Evolutionary conservation across 2,797 vertebrate species (phyloP).

Genomic region (Oreochromis grahami): DNA sequence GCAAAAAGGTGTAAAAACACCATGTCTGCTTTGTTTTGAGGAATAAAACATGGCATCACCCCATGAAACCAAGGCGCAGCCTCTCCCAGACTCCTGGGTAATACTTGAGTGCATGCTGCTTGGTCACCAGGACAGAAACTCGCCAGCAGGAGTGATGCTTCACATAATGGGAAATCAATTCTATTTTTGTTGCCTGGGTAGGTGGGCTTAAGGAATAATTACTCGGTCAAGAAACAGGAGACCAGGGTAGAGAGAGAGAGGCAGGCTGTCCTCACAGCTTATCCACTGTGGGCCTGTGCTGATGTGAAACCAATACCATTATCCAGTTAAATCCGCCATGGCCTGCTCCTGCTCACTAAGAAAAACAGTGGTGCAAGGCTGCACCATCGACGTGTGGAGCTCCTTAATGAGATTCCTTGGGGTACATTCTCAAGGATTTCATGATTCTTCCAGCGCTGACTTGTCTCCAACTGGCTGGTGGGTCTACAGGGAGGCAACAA

Average conservation of each 20-base stretch:
- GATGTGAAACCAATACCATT: conserved; percentile 80
- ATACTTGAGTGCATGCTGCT: conserved; percentile 23
- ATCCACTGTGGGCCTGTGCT: conserved; percentile 62
- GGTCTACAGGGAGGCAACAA: conserved; percentile 53
- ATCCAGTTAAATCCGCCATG: conserved; percentile 66
- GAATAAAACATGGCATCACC: conserved; percentile 28
- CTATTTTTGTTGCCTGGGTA: conserved; percentile 66
- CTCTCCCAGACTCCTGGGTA: conserved; percentile 8
- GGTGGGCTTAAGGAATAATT: conserved; percentile 75
- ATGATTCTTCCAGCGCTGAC: conserved; percentile 52
- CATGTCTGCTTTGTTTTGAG: conserved; percentile 38
- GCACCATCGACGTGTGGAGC: conserved; percentile 57
- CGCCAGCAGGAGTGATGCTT: conserved; percentile 56
- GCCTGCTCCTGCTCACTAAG: conserved; percentile 42
- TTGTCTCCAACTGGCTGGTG: conserved; percentile 30
- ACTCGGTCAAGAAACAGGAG: conserved; percentile 49
- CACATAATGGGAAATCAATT: conserved; percentile 79
- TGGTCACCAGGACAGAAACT: conserved; percentile 54
- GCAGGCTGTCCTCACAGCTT: conserved; percentile 47
- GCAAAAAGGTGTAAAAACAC: conserved; percentile 1
- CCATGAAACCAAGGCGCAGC: background rate
- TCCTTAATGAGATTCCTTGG: conserved; percentile 71
- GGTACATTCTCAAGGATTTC: conserved; percentile 59
- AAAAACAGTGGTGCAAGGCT: conserved; percentile 52
- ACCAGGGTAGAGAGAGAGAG: conserved; percentile 14